phyloP scores from a whole-genome alignment of 2,113 vertebrate genomes.

The Sander vitreus region DNA sequence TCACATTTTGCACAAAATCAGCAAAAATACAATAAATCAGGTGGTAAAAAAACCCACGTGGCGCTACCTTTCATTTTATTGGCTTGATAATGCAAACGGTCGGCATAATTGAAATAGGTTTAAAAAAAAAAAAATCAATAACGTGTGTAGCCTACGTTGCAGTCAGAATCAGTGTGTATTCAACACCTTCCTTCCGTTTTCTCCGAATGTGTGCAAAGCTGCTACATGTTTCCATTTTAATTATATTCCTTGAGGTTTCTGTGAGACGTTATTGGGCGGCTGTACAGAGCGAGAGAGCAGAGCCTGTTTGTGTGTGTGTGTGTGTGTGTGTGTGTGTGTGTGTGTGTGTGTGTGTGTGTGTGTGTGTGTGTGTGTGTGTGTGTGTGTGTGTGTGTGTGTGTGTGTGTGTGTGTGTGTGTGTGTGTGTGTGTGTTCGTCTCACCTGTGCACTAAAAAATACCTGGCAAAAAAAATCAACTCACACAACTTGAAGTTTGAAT shows the following conservation, averaged over 20 bases:
- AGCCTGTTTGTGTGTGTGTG: neutral
- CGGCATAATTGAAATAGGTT: neutral
- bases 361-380: conserved; percentile 14
- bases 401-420: neutral
- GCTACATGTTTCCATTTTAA: conserved; percentile 13
- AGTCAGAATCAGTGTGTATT: neutral
- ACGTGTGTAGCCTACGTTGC: neutral
- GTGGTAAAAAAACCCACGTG: neutral
- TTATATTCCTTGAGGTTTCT: conserved; percentile 25
- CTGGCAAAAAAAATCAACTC: conserved; percentile 8
- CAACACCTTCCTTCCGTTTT: neutral
- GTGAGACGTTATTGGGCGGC: neutral
- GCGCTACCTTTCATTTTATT: conserved; percentile 28
- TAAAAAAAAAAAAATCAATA: conserved; percentile 39
- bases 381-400: neutral
- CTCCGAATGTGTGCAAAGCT: conserved; percentile 1
- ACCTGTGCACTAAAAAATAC: conserved; percentile 45
- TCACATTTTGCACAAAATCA: conserved; percentile 18
- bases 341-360: conserved; percentile 15
- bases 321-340: conserved; percentile 7
- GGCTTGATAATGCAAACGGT: conserved; percentile 18
- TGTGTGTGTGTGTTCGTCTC: neutral
- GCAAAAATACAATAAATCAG: neutral
- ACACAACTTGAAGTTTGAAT: conserved; percentile 46
- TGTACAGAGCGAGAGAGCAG: neutral